Evolutionary conservation across 2,113 vertebrate genomes (phyloP).

Genomic region (Lampris megalopsis): DNA sequence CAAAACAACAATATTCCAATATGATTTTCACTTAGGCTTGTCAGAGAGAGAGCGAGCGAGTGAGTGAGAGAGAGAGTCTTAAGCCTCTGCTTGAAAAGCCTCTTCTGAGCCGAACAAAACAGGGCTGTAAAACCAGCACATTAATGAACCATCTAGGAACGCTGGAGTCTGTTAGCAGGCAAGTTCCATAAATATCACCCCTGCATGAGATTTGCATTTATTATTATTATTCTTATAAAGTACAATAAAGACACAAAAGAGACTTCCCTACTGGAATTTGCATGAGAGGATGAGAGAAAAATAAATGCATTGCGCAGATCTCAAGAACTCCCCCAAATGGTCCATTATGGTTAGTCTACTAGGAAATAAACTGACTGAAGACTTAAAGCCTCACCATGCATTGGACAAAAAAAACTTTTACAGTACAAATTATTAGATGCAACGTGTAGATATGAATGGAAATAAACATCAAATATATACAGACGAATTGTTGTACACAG

Average conservation of each 20-base stretch:
- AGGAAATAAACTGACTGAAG: slow-evolving; percentile 28
- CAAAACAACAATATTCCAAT: slow-evolving; percentile 61
- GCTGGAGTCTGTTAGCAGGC: slow-evolving; percentile 59
- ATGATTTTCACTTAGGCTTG: slow-evolving; percentile 60
- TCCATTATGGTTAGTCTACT: slow-evolving; percentile 5
- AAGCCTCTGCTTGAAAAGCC: slow-evolving; percentile 23
- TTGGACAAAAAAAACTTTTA: neutral
- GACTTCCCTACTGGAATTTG: slow-evolving; percentile 30
- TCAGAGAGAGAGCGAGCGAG: slow-evolving; percentile 25
- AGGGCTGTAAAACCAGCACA: slow-evolving; percentile 42
- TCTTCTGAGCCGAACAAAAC: slow-evolving; percentile 27
- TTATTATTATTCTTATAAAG: slow-evolving; percentile 43
- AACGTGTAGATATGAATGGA: neutral
- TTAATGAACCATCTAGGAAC: slow-evolving; percentile 65
- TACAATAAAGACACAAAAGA: slow-evolving; percentile 48
- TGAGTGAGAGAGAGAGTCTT: slow-evolving; percentile 18
- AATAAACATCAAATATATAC: neutral
- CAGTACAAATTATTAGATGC: no score
- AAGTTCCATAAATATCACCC: slow-evolving; percentile 52
- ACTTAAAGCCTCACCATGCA: neutral
- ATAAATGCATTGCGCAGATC: slow-evolving; percentile 17
- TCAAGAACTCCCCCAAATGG: slow-evolving; percentile 23
- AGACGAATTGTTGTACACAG: no score
- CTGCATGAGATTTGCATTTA: slow-evolving; percentile 36
- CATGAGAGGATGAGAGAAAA: slow-evolving; percentile 35